Evolutionary conservation across 92 coral and sea anemone species (phyloP), one percentile per base, ranked within the genome.

Genomic region (Phenganax marumi): DNA sequence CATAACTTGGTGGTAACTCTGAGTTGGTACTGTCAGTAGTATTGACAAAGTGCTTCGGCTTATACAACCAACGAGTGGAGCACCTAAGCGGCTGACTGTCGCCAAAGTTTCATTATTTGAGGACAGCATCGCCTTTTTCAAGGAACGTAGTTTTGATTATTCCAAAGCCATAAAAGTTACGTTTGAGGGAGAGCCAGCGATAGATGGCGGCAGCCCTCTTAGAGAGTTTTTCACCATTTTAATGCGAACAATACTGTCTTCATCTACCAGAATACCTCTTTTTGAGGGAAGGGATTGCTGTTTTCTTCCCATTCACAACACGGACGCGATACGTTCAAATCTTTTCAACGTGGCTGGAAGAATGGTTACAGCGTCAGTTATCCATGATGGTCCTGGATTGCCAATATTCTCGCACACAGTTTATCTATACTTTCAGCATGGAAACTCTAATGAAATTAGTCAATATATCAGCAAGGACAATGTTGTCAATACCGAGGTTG

Each of bases 151-250:
- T 0, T 71, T 71, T 51, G 57, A 71, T 47, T 47, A 39, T 55
- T 21, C 10, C 4, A 71, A 47, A 24, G 53, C 76, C 48, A 12
- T 71, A 3, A 51, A 47, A n/a, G 39, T 71, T 26, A 1, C 53
- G 0, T 71, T 71, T 51, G 76, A 71, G 12, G 76, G 76, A 18
- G 76, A 71, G 12, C 76, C 76, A 7, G 76, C 55, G 12, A 51
- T 71, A 6, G 76, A 71, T 71, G 76, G 76, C 2, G 76, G 76
- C 14, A 55, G 76, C n/a, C 56, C 56, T 10, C 39, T 14, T 19
- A 8, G 76, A 22, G 55, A 47, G 2, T 71, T 47, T 71, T 71
- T 71, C 25, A 71, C 76, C 11, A 47, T 71, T 47, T 23, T 71
- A 9, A 8, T 71, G 16, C 8, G 53, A 22, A 22, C 12, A 24